A percentile compares a stretch with the other conserved stretches of the same genome.
Conservation (phyloP, 2,797 vertebrate genomes). For the Pelochelys cantorii region DNA sequence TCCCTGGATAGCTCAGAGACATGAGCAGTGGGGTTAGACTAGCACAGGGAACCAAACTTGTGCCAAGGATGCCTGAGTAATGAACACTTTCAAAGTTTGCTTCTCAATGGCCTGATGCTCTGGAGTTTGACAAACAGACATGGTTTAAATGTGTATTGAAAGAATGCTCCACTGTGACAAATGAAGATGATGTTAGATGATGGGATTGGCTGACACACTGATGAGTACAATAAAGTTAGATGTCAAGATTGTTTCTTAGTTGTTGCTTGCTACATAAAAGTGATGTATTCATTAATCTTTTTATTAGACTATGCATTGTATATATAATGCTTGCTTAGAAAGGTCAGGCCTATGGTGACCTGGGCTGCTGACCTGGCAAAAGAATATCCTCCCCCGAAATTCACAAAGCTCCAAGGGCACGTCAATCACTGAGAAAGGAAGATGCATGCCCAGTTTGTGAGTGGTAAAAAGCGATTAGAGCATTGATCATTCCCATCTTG, state of each 20-base stretch:
- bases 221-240: neutral
- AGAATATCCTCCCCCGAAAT: neutral
- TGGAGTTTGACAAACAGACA: neutral
- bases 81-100: neutral
- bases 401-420: neutral
- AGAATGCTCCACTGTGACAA: neutral
- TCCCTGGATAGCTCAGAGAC: neutral
- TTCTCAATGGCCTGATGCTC: neutral
- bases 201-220: neutral
- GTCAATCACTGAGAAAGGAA: neutral
- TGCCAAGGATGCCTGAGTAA: neutral
- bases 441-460: neutral
- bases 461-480: neutral
- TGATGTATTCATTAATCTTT: neutral
- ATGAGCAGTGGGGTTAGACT: neutral
- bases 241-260: neutral
- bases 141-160: neutral
- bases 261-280: neutral
- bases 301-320: neutral
- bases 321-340: neutral
- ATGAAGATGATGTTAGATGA: neutral
- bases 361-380: neutral
- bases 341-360: neutral
- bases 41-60: neutral
- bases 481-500: neutral